phyloP scores from a whole-genome alignment of 2,797 vertebrate genomes.

The Discoglossus pictus region DNA sequence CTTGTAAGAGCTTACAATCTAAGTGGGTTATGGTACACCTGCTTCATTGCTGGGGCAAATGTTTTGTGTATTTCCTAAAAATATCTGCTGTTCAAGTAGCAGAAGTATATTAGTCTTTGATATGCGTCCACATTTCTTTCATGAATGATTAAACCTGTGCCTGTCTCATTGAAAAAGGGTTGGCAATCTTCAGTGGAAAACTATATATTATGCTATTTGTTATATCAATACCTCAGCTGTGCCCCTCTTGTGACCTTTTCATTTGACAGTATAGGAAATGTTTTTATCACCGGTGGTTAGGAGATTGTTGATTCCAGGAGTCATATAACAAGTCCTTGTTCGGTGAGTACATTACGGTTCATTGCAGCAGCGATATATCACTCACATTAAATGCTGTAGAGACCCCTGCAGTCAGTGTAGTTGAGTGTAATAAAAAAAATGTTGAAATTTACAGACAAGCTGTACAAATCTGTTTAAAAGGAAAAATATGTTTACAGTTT shows the following conservation, averaged over 20 bases:
- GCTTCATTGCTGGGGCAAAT: too few relatives aligned
- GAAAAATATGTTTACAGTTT: background rate
- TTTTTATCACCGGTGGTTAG: conserved; percentile 12
- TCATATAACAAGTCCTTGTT: conserved; percentile 22
- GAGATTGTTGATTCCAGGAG: conserved; percentile 16
- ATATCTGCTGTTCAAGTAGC: too few relatives aligned
- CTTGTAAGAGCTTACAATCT: too few relatives aligned
- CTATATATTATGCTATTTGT: background rate
- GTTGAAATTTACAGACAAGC: conserved; percentile 13
- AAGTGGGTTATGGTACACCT: too few relatives aligned
- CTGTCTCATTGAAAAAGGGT: too few relatives aligned
- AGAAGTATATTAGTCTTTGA: too few relatives aligned
- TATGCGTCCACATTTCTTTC: too few relatives aligned
- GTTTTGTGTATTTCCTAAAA: too few relatives aligned
- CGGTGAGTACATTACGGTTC: conserved; percentile 14
- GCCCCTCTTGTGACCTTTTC: conserved; percentile 12
- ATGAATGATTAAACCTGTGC: too few relatives aligned
- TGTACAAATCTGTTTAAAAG: conserved; percentile 11
- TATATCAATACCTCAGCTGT: conserved; percentile 1
- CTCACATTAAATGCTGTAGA: conserved; percentile 18
- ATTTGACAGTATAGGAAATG: conserved; percentile 13
- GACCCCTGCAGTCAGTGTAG: conserved; percentile 13
- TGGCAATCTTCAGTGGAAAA: too few relatives aligned
- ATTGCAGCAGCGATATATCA: conserved; percentile 30
- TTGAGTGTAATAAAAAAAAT: conserved; percentile 22